Evolutionary conservation across 2,113 vertebrate species (phyloP), one percentile per base, ranked within the genome.

Genomic region (Rana temporaria): DNA sequence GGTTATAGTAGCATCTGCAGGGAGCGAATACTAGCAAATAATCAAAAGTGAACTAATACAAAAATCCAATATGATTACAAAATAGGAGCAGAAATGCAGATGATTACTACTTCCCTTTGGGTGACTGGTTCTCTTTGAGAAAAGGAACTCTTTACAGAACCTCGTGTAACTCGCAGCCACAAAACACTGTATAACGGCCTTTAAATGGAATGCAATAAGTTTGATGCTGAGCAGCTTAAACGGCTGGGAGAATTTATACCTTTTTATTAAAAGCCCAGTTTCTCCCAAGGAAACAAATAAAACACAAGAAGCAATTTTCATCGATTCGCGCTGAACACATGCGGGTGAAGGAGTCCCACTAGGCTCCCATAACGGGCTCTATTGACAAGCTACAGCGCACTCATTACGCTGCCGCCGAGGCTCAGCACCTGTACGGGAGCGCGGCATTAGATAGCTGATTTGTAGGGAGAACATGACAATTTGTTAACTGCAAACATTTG

Each of bases 251-350:
- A 16, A 32, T 30, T 57, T 74, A 59, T 59, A 26, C 12, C 4
- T 30, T 74, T 6, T 74, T 59, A 59, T 57, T 74, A 74, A 74
- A 74, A 74, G 52, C 55, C 55, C 32, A 18, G 19, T 59, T 59
- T 59, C 18, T 57, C 22, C 15, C 16, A 55, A 30, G 48, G 71
- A 26, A 74, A 71, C 60, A 63, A 57, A 73, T 18, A 26, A 55
- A 26, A 26, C 52, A 26, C 9, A 55, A 55, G 48, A 53, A 72
- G 16, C 11, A 24, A 53, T 72, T 72, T 56, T 26, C 69, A 72
- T 72, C 22, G 69, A 72, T 72, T 24, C n/a, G 7, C 15, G 20
- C 15, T 19, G 3, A 17, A 18, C 16, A 17, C 12, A 5, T 4
- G 0, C 19, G 16, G 26, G 66, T n/a, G n/a, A 68, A 32, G 52